Evolutionary conservation across 2,888 invertebrate genomes (phyloP).

Genomic region (Synanthedon andrenaeformis): DNA sequence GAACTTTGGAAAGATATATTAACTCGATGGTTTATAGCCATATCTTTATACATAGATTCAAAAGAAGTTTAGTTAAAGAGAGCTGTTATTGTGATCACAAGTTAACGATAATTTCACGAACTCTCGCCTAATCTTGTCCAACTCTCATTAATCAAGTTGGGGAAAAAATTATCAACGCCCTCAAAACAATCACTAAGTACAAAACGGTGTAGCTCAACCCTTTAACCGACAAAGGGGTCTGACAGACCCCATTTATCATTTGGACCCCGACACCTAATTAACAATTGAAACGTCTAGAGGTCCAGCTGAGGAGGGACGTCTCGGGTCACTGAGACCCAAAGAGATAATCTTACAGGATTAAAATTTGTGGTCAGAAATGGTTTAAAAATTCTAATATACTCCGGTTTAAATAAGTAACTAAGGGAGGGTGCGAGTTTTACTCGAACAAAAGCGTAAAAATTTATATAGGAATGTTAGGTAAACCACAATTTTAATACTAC

Average conservation of each 20-base stretch:
- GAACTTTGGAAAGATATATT: too few species aligned
- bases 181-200: slow-evolving; percentile 6
- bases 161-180: neutral
- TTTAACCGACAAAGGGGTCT: slow-evolving; percentile 8
- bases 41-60: too few species aligned
- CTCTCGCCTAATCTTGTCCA: neutral
- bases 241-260: slow-evolving; percentile 25
- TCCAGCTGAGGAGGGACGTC: slow-evolving; percentile 13
- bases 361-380: neutral
- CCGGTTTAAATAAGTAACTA: too few species aligned
- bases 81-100: too few species aligned
- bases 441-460: too few species aligned
- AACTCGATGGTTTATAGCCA: too few species aligned
- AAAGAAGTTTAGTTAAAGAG: too few species aligned
- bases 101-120: neutral
- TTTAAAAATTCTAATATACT: neutral
- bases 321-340: slow-evolving; percentile 7
- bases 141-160: neutral
- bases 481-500: too few species aligned
- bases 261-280: slow-evolving; percentile 24
- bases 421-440: too few species aligned
- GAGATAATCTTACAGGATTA: slow-evolving; percentile 15
- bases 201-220: slow-evolving; percentile 1
- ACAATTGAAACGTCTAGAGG: slow-evolving; percentile 26
- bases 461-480: too few species aligned